These are phyloP conservation scores for Eupithecia vulgata DNA, from an alignment of 2,888 invertebrate genomes.

Conservation along the genomic window DNA sequence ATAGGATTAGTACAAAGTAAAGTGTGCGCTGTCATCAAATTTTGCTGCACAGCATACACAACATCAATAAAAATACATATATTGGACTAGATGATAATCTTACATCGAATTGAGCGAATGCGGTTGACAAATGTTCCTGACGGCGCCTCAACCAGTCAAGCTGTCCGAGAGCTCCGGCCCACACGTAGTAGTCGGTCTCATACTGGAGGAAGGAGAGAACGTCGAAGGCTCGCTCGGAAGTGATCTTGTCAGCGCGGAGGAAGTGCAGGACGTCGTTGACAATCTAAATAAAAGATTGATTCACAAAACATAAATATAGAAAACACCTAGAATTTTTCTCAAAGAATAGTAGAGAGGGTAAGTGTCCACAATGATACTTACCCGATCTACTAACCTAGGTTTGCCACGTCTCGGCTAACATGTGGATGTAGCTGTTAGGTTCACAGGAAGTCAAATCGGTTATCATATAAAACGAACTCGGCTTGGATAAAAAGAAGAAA, in stretches of 20 bases:
- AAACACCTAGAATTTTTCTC: neutral
- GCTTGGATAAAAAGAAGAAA: neutral
- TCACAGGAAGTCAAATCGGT: neutral
- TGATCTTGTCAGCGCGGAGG: constrained; percentile 84
- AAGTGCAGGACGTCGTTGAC: constrained; percentile 91
- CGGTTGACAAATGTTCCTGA: constrained; percentile 65
- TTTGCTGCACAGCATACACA: neutral
- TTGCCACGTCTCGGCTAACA: too few relatives aligned
- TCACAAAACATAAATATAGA: neutral
- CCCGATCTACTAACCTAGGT: too few relatives aligned
- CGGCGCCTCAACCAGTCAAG: constrained; percentile 79
- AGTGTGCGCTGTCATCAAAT: neutral
- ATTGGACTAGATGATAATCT: constrained; percentile 32
- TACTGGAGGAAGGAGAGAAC: constrained; percentile 86
- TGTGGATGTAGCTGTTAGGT: too few relatives aligned
- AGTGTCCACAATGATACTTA: too few relatives aligned
- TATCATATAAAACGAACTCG: neutral
- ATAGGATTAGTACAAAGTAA: neutral
- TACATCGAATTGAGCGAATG: constrained; percentile 63
- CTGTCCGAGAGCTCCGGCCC: constrained; percentile 86
- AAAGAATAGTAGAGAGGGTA: neutral
- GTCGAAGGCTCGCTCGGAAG: constrained; percentile 84
- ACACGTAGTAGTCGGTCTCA: constrained; percentile 90
- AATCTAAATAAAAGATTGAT: constrained; percentile 62
- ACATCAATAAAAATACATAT: neutral